Percentiles rank a stretch among this genome's conserved stretches.
These are phyloP conservation scores for Gymnoscopelus braueri DNA, from an alignment of 2,797 vertebrate genomes.

Conservation along the genomic window DNA sequence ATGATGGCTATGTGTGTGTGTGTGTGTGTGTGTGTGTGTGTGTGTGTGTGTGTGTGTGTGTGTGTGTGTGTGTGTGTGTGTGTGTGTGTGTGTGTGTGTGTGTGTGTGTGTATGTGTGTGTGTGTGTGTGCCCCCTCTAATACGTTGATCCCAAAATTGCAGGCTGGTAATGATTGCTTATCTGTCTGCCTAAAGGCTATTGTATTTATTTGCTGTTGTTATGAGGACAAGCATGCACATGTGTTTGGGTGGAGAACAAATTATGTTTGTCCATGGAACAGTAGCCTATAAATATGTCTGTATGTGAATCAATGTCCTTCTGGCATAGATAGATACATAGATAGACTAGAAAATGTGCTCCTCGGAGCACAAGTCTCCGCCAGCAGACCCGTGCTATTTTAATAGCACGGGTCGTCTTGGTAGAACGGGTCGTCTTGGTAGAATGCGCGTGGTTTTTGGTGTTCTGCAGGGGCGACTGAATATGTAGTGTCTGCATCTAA, in stretches of 20 bases:
- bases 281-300: conserved; percentile 56
- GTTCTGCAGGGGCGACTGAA: too few species aligned
- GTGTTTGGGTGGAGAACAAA: conserved; percentile 51
- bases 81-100: conserved; percentile 10
- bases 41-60: not conserved
- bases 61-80: conserved; percentile 1
- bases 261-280: conserved; percentile 58
- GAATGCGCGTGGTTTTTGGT: too few species aligned
- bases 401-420: too few species aligned
- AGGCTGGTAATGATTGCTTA: conserved; percentile 73
- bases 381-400: too few species aligned
- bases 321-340: not conserved
- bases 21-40: conserved; percentile 13
- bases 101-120: not conserved
- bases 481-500: too few species aligned
- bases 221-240: conserved; percentile 45
- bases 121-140: conserved; percentile 41
- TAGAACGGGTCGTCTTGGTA: too few species aligned
- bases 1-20: conserved; percentile 55
- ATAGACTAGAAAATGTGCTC: too few species aligned
- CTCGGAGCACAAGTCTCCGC: too few species aligned
- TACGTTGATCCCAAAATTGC: conserved; percentile 69
- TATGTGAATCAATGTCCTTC: conserved; percentile 59
- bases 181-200: conserved; percentile 58
- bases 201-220: conserved; percentile 61